These are phyloP conservation scores for Lordiphosa andalusiaca DNA, from an alignment of 2,888 invertebrate genomes.

Conservation along the genomic window DNA sequence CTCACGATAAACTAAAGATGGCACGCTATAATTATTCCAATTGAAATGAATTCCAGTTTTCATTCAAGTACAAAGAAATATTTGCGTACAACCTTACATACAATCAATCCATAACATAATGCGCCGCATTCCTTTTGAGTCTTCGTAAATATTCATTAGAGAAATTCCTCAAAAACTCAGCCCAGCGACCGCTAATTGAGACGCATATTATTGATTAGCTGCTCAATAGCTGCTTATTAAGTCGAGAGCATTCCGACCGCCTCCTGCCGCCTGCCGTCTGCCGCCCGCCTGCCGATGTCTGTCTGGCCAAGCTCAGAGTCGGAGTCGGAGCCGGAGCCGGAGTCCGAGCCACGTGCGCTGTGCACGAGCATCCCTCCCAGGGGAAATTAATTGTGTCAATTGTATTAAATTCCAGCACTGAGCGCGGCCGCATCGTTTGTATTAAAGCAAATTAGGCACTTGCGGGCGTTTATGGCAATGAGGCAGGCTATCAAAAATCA, in stretches of 20 bases:
- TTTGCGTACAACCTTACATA: too few species aligned
- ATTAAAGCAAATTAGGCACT: slow-evolving; percentile 29
- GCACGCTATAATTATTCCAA: too few species aligned
- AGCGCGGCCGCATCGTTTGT: slow-evolving; percentile 19
- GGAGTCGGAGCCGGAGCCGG: not conserved
- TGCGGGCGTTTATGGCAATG: slow-evolving; percentile 23
- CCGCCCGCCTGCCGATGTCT: not conserved
- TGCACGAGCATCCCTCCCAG: slow-evolving; percentile 15
- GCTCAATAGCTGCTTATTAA: slow-evolving; percentile 23
- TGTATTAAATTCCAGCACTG: slow-evolving; percentile 25
- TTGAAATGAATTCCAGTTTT: too few species aligned
- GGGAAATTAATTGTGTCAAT: slow-evolving; percentile 29
- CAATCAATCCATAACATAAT: too few species aligned
- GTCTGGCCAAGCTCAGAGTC: slow-evolving; percentile 1
- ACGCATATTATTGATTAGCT: slow-evolving; percentile 22
- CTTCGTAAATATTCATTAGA: not conserved
- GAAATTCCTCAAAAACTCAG: not conserved
- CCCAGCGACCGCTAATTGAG: slow-evolving; percentile 13
- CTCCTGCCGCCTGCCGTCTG: not conserved
- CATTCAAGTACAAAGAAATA: too few species aligned
- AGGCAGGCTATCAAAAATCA: slow-evolving; percentile 24
- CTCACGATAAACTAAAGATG: too few species aligned
- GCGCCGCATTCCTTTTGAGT: too few species aligned
- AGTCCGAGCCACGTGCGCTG: slow-evolving; percentile 3
- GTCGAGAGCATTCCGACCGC: slow-evolving; percentile 11